Base-by-base conservation (phyloP, 2,797 vertebrate species). In the Myotis daubentonii region DNA sequence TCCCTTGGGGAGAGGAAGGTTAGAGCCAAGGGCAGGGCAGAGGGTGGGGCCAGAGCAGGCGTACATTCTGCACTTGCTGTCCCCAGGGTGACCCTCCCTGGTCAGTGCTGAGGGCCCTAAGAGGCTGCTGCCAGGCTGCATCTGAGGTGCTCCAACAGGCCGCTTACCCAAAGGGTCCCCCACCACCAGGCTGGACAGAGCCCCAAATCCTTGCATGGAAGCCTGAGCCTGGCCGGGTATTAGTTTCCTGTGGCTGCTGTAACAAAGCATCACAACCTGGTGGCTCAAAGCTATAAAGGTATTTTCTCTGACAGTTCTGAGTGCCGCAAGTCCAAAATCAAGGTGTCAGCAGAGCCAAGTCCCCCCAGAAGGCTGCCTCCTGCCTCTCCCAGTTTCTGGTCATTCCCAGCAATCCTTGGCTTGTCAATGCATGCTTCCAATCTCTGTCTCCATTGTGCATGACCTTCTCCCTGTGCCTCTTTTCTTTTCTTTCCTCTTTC, bases 21-120 rank as follows among this genome's bases (percentile, higher is more conserved):
- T 30, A 90, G 78, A 85, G 76, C 53, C 90, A 95, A 95, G 72
- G 75, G 76, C 51, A 89, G 47, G 53, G 44, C 8, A 23, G 49
- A 79, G 53, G 47, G 88, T 2, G 13, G 53, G 53, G 44, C 81
- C 47, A 23, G 38, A 85, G 78, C 2, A n/a, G 66, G 47, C 33
- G 20, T 23, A 49, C 72, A 85, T 91, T 91, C 78, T n/a, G 60
- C 16, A 89, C 87, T 88, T 8, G 0, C 80, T 95, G 62, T 51
- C 65, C 49, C 76, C 6, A 12, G 33, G 62, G n/a, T 74, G 38
- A 74, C 68, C 30, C 49, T 89, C 51, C 36, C 83, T 87, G 47
- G 57, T 53, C 62, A 47, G 11, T 33, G 12, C 71, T 19, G 65
- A 80, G 36, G 30, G 87, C 74, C 57, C 51, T 28, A 30, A 3